Conservation (phyloP, 2,888 invertebrate species). For the Apotomis capreana region DNA sequence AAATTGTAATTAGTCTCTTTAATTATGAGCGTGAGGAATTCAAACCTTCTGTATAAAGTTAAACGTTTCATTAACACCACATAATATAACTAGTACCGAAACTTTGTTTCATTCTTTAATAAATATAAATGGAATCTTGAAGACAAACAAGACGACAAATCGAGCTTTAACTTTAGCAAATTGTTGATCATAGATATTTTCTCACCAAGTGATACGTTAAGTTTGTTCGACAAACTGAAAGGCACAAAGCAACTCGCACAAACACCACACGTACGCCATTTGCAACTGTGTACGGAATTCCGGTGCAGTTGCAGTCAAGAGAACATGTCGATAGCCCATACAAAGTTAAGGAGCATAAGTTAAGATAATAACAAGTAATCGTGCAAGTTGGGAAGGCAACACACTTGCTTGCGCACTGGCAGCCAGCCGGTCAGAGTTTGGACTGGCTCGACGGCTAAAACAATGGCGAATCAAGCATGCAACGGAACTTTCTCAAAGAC, state of each 20-base stretch:
- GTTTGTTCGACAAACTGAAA: constrained; percentile 35
- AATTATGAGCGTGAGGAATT: background rate
- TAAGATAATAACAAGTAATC: constrained; percentile 76
- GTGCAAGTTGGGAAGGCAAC: constrained; percentile 68
- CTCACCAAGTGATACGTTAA: constrained; percentile 24
- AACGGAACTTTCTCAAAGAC: constrained; percentile 79
- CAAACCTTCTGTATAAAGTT: background rate
- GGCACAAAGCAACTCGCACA: constrained; percentile 46
- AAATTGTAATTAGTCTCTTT: constrained; percentile 1
- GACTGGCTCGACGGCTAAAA: constrained; percentile 70
- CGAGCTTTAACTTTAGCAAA: background rate
- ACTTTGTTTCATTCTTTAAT: background rate
- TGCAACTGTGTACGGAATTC: constrained; percentile 57
- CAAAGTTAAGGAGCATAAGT: constrained; percentile 68
- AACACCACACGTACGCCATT: constrained; percentile 49
- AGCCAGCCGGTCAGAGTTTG: constrained; percentile 71
- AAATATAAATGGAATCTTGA: background rate
- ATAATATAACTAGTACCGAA: too few relatives aligned
- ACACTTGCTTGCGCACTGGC: constrained; percentile 70
- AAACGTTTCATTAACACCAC: too few relatives aligned
- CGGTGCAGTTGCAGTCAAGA: constrained; percentile 56
- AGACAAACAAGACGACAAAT: background rate
- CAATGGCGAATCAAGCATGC: constrained; percentile 82
- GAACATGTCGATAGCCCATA: constrained; percentile 59
- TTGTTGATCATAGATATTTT: constrained; percentile 13